Conservation (phyloP, 1,140 invertebrate species). For the Leptinotarsa lineolata region DNA sequence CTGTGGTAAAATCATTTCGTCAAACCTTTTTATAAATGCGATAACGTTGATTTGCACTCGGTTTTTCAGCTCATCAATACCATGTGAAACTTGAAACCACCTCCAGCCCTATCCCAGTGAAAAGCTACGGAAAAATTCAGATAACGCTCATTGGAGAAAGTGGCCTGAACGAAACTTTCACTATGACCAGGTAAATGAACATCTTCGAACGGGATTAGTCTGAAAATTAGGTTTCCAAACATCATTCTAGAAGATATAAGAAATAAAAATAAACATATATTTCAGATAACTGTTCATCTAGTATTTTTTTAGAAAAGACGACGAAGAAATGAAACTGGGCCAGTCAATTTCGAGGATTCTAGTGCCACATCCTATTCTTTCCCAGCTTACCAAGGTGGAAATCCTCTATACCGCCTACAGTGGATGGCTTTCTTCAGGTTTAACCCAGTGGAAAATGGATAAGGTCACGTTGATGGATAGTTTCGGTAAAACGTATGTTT, state of each 20-base stretch:
- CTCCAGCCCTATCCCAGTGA: conserved; percentile 65
- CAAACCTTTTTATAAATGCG: neutral
- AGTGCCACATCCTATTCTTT: conserved; percentile 84
- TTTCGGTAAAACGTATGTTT: conserved; percentile 72
- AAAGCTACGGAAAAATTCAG: conserved; percentile 81
- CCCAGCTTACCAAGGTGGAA: conserved; percentile 70
- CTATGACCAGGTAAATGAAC: conserved; percentile 74
- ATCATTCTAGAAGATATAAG: too few species aligned
- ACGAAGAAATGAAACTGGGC: conserved; percentile 75
- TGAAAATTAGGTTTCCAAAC: too few species aligned
- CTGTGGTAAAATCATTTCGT: conserved; percentile 66
- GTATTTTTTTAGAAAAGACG: conserved; percentile 68
- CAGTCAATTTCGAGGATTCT: conserved; percentile 76
- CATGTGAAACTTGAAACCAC: conserved; percentile 79
- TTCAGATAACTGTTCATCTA: too few species aligned
- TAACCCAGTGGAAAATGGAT: conserved; percentile 78
- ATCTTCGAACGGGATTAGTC: too few species aligned
- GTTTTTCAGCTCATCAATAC: conserved; percentile 79
- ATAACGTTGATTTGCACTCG: too few species aligned
- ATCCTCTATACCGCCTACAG: conserved; percentile 87
- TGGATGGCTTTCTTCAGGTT: conserved; percentile 88
- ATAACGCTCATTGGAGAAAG: conserved; percentile 80
- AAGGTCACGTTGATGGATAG: conserved; percentile 84
- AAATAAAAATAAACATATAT: too few species aligned
- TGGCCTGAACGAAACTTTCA: conserved; percentile 85